Conservation (phyloP, 2,797 vertebrate species). For the Falco biarmicus region DNA sequence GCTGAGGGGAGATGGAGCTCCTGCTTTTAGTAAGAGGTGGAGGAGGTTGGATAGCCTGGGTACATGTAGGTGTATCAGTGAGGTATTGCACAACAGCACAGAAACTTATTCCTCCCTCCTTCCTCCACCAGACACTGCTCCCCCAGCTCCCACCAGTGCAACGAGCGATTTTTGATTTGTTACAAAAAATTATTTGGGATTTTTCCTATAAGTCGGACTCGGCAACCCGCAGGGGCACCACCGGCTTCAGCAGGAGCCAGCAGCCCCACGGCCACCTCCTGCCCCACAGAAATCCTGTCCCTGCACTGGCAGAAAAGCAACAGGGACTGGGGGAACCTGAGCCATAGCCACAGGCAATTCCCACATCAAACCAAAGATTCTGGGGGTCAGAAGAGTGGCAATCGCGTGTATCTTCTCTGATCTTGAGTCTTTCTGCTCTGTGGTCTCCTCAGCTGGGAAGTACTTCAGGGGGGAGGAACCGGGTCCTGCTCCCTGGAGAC, state of each 20-base stretch:
- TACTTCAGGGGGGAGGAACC: not conserved
- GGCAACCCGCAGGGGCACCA: fast-evolving
- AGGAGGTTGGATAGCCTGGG: not conserved
- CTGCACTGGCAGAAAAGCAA: not conserved
- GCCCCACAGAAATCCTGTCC: not conserved
- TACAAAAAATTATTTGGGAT: not conserved
- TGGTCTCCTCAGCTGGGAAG: not conserved
- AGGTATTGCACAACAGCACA: not conserved
- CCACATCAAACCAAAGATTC: not conserved
- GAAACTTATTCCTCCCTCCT: not conserved
- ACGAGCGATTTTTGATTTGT: not conserved
- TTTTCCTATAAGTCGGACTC: not conserved
- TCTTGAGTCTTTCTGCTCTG: not conserved
- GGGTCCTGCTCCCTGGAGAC: not conserved
- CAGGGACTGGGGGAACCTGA: not conserved
- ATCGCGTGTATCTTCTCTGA: not conserved
- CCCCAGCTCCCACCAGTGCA: not conserved
- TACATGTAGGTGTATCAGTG: not conserved
- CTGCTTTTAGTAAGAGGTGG: not conserved
- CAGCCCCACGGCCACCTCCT: not conserved
- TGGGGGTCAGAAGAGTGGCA: fast-evolving
- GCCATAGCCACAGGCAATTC: fast-evolving
- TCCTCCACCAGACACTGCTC: not conserved
- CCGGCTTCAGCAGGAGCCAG: not conserved
- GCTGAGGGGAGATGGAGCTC: not conserved